phyloP scores from a whole-genome alignment of 2,888 invertebrate species.

The Atrina japonica region DNA sequence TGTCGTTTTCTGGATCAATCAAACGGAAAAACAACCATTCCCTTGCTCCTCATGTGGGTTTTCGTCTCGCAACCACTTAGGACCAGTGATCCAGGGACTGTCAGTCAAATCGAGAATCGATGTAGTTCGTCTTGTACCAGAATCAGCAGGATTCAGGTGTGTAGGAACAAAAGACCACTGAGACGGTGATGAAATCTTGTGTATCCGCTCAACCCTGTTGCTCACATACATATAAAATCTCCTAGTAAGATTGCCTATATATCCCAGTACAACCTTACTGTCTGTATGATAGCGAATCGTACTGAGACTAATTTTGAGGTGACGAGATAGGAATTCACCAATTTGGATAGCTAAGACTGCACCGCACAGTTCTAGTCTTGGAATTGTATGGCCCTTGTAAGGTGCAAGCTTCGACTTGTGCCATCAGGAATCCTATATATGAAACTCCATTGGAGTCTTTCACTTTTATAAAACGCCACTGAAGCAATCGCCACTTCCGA shows the following conservation, averaged over 20 bases:
- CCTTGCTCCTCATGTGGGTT: too few species aligned
- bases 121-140: slow-evolving; percentile 28
- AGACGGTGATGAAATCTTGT: slow-evolving; percentile 1
- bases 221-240: slow-evolving; percentile 50
- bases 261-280: slow-evolving; percentile 45
- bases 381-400: slow-evolving; percentile 54
- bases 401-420: slow-evolving; percentile 38
- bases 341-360: slow-evolving; percentile 52
- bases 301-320: slow-evolving; percentile 32
- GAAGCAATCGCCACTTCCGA: slow-evolving; percentile 55
- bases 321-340: slow-evolving; percentile 23
- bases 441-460: too few species aligned
- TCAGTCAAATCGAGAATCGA: too few species aligned
- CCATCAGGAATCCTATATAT: too few species aligned
- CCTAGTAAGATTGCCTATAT: slow-evolving; percentile 33
- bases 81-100: too few species aligned
- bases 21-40: too few species aligned
- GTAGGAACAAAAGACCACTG: slow-evolving; percentile 49
- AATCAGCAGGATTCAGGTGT: slow-evolving; percentile 40
- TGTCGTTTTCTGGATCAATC: too few species aligned
- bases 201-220: slow-evolving; percentile 39
- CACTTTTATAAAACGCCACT: slow-evolving; percentile 39
- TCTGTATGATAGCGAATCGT: slow-evolving; percentile 39
- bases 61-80: too few species aligned
- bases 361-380: slow-evolving; percentile 55